Conservation (phyloP, 2,797 vertebrate genomes). For the Yasuhikotakia modesta region DNA sequence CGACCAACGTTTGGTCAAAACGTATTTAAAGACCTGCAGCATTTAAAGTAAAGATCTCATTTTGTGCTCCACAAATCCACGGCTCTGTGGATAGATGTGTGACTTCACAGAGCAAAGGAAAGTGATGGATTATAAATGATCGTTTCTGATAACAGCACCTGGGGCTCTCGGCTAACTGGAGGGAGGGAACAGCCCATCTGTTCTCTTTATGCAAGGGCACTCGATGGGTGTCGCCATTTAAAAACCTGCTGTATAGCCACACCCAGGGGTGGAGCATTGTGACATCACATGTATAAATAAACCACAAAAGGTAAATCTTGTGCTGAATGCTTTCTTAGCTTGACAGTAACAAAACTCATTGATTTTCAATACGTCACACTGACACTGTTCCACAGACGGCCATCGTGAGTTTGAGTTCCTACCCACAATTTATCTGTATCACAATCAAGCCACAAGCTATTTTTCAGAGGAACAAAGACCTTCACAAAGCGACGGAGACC, state of each 20-base stretch:
- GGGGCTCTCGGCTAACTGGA: slow-evolving; percentile 21
- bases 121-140: slow-evolving; percentile 35
- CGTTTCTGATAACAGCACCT: slow-evolving; percentile 41
- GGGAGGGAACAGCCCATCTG: not conserved
- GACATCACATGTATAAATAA: not conserved
- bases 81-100: not conserved
- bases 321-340: not conserved
- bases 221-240: not conserved
- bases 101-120: not conserved
- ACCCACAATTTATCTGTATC: not conserved
- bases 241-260: not conserved
- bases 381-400: not conserved
- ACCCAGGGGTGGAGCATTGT: not conserved
- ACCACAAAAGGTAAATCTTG: not conserved
- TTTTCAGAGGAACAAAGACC: not conserved
- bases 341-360: not conserved
- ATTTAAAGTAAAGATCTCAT: slow-evolving; percentile 7
- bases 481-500: not conserved
- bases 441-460: not conserved
- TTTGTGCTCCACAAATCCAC: not conserved
- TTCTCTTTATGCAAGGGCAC: not conserved
- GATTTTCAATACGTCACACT: not conserved
- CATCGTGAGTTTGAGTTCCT: not conserved
- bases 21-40: not conserved
- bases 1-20: not conserved